A percentile compares a stretch with the other conserved stretches of the same genome.
Conservation (phyloP, 2,888 invertebrate genomes). For the Lithophane ornitopus region DNA sequence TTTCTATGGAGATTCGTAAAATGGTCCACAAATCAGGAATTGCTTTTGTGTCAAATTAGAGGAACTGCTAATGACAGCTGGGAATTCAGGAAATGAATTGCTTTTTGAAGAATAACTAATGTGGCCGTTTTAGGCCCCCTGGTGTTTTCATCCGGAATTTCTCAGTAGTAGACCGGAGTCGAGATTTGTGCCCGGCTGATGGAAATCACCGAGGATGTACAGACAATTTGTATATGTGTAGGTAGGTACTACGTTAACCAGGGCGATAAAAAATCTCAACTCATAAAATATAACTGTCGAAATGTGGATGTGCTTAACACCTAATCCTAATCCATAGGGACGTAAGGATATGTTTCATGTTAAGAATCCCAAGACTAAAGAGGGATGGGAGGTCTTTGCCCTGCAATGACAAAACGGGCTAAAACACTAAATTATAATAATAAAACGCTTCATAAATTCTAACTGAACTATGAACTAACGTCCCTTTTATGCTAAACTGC, state of each 20-base stretch:
- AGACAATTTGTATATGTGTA: background rate
- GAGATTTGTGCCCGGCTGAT: background rate
- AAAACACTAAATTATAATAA: constrained; percentile 20
- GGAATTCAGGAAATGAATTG: too few species aligned
- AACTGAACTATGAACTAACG: constrained; percentile 7
- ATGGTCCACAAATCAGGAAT: too few species aligned
- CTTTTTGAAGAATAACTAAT: too few species aligned
- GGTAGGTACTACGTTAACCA: too few species aligned
- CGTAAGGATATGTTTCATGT: background rate
- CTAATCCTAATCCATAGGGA: background rate
- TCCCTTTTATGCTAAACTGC: constrained; percentile 31
- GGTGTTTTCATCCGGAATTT: background rate
- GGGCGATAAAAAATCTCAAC: too few species aligned
- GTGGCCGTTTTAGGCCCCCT: background rate
- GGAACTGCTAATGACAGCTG: too few species aligned
- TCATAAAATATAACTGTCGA: background rate
- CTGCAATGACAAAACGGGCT: background rate
- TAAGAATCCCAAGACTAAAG: background rate
- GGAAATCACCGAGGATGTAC: background rate
- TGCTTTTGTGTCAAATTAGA: too few species aligned
- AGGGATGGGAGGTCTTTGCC: background rate
- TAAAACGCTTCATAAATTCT: constrained; percentile 18
- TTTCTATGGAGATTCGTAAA: too few species aligned
- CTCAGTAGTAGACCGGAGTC: background rate
- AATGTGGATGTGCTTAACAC: background rate